These are phyloP conservation scores for Ailuropoda melanoleuca DNA, from an alignment of 2,113 vertebrate genomes.

Conservation along the genomic window DNA sequence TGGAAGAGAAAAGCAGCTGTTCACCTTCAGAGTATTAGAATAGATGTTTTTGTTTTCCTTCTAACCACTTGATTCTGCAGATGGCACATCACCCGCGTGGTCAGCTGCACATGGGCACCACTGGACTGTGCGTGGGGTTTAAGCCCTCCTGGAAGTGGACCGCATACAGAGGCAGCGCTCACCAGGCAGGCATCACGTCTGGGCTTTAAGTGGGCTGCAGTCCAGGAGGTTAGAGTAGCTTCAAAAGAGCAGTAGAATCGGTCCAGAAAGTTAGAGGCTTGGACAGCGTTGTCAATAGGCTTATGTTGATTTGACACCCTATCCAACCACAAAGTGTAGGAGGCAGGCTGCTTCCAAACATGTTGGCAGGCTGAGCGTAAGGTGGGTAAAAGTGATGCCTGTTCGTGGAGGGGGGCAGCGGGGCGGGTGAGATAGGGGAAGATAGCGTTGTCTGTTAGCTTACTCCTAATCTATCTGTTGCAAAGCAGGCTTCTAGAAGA, in stretches of 20 bases:
- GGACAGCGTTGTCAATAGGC: not conserved
- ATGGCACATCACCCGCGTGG: conserved; percentile 72
- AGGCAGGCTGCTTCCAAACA: conserved; percentile 8
- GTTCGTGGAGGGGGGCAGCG: fast-evolving
- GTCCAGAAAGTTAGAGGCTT: conserved; percentile 42
- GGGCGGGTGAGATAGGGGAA: not conserved
- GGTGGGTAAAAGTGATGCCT: not conserved
- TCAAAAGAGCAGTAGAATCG: not conserved
- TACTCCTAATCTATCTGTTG: not conserved
- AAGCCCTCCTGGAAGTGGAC: conserved; percentile 76
- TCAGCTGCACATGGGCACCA: conserved; percentile 74
- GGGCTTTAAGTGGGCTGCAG: conserved; percentile 9
- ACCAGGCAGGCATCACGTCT: not conserved
- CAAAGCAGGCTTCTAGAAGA: not conserved
- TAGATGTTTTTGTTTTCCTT: conserved; percentile 81
- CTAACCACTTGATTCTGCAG: conserved; percentile 78
- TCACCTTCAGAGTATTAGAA: conserved; percentile 81
- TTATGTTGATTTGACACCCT: not conserved
- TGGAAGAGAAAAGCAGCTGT: conserved; percentile 84
- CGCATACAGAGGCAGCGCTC: conserved; percentile 23
- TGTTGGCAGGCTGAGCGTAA: conserved; percentile 7
- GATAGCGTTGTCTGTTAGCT: not conserved
- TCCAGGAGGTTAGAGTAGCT: conserved; percentile 11
- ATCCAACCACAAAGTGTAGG: not conserved
- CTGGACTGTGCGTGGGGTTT: conserved; percentile 75